These are phyloP conservation scores for Athripsodes cinereus DNA, from an alignment of 2,888 invertebrate species.

Conservation along the genomic window DNA sequence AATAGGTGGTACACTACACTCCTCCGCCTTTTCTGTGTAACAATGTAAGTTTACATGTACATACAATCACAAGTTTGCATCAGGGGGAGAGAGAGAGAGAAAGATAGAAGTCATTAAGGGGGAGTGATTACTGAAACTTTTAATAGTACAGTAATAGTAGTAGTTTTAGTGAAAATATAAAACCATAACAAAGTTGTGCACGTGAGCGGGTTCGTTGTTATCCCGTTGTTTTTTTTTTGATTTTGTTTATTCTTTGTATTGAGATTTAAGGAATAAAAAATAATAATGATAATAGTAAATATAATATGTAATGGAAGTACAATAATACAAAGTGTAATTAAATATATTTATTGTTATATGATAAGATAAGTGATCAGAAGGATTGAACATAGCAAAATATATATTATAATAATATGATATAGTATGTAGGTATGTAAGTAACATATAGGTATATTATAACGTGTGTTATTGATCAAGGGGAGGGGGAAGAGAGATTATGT, in stretches of 20 bases:
- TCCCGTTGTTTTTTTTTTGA: not conserved
- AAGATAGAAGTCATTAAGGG: not conserved
- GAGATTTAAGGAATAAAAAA: no score
- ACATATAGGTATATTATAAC: conserved; percentile 8
- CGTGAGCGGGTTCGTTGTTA: conserved; percentile 6
- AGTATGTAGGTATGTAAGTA: conserved; percentile 8
- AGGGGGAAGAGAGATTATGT: conserved; percentile 19
- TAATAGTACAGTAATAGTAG: no score
- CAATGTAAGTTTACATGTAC: no score
- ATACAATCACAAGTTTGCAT: not conserved
- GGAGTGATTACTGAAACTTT: conserved; percentile 2
- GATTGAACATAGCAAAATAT: no score
- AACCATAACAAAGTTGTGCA: conserved; percentile 11
- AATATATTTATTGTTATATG: not conserved
- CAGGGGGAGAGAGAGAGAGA: no score
- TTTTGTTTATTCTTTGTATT: no score
- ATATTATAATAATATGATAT: no score
- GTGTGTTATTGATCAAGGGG: conserved; percentile 13
- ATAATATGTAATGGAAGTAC: no score
- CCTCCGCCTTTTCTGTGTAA: no score
- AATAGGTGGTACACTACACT: no score
- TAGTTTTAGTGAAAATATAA: conserved; percentile 4
- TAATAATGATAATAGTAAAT: no score
- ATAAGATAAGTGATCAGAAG: conserved; percentile 14
- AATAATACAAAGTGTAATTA: not conserved